phyloP scores from a whole-genome alignment of 2,888 invertebrate genomes.

The Drosophila multiciliata region DNA sequence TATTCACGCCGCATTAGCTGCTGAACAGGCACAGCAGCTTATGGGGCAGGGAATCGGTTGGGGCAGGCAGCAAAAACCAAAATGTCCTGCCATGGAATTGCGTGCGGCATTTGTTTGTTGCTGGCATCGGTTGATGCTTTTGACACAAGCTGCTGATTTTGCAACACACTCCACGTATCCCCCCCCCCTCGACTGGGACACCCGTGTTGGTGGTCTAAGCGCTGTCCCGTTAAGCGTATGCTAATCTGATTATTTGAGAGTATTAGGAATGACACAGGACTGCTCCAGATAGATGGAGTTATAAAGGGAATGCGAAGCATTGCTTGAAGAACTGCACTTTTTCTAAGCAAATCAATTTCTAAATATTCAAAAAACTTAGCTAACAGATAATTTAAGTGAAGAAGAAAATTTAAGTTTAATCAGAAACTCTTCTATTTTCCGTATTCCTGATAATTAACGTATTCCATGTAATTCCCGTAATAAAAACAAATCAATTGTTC shows the following conservation, averaged over 20 bases:
- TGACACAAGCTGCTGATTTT: constrained; percentile 72
- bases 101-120: constrained; percentile 45
- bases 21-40: constrained; percentile 39
- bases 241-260: constrained; percentile 62
- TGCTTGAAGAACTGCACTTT: background rate
- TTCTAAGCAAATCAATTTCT: background rate
- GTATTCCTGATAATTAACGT: background rate
- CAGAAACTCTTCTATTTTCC: background rate
- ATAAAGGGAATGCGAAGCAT: background rate
- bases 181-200: background rate
- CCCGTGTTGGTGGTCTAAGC: constrained; percentile 27
- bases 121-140: constrained; percentile 67
- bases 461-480: background rate
- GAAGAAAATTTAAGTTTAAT: background rate
- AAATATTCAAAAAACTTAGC: background rate
- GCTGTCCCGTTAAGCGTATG: constrained; percentile 57
- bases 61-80: constrained; percentile 34
- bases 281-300: background rate
- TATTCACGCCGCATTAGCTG: constrained; percentile 78
- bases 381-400: background rate
- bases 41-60: background rate
- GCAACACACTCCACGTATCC: constrained; percentile 8
- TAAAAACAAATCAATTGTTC: background rate
- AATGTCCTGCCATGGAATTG: constrained; percentile 52
- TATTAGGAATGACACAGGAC: background rate